These are phyloP conservation scores for Miichthys miiuy DNA, from an alignment of 2,797 vertebrate species.

Conservation along the genomic window DNA sequence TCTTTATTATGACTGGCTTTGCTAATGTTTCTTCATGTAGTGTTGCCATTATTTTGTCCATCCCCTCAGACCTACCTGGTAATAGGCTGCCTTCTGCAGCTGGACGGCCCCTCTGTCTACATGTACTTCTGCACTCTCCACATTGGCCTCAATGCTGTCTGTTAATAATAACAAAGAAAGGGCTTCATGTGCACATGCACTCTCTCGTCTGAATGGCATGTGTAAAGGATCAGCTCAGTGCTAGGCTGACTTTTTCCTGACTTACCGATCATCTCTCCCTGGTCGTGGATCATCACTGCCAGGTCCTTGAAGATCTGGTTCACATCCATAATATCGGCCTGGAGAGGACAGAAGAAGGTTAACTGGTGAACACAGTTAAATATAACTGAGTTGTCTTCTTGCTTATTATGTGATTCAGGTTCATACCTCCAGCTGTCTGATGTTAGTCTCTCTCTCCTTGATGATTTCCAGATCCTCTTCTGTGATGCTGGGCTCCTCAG, in stretches of 20 bases:
- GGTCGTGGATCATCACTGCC: constrained; percentile 96
- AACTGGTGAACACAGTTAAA: not conserved
- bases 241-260: constrained; percentile 4
- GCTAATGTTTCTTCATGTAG: not conserved
- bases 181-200: not conserved
- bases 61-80: constrained; percentile 84
- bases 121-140: constrained; percentile 92
- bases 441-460: constrained; percentile 93
- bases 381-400: not conserved
- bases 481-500: constrained; percentile 88
- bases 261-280: constrained; percentile 94
- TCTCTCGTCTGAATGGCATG: not conserved
- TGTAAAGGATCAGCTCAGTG: not conserved
- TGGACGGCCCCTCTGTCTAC: constrained; percentile 91
- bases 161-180: constrained; percentile 38
- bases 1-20: not conserved
- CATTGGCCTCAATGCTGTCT: constrained; percentile 96
- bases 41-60: not conserved
- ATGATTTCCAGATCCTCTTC: constrained; percentile 93
- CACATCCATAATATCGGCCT: constrained; percentile 95
- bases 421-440: constrained; percentile 91
- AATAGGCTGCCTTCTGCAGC: constrained; percentile 91
- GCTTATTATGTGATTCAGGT: not conserved
- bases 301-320: constrained; percentile 98
- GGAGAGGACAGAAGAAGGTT: constrained; percentile 34